These are phyloP conservation scores for Calliscelio sp. DNA, from an alignment of 2,888 invertebrate species.

Conservation along the genomic window DNA sequence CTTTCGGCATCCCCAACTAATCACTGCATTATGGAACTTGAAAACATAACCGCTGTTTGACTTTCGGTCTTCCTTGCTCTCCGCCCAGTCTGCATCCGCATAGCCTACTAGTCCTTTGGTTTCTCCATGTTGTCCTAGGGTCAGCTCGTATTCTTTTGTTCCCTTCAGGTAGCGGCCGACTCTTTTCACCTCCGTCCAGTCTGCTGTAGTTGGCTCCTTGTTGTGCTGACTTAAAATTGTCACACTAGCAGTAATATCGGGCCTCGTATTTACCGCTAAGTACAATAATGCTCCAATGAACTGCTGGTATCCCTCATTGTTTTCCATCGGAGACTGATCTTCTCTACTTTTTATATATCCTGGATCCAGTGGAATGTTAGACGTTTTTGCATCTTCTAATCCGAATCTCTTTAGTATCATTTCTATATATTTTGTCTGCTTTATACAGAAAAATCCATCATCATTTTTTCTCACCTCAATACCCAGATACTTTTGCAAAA, in stretches of 20 bases:
- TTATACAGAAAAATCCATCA: slow-evolving; percentile 57
- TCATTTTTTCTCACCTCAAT: slow-evolving; percentile 42
- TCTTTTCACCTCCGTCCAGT: slow-evolving; percentile 79
- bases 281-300: slow-evolving; percentile 64
- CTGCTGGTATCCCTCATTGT: neutral
- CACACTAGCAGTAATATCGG: slow-evolving; percentile 77
- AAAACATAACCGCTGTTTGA: slow-evolving; percentile 80
- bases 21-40: too few species aligned
- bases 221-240: slow-evolving; percentile 73
- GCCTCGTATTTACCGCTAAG: slow-evolving; percentile 74
- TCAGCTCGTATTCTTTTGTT: slow-evolving; percentile 66
- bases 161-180: slow-evolving; percentile 75
- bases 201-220: slow-evolving; percentile 72
- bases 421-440: slow-evolving; percentile 66
- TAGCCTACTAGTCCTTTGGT: slow-evolving; percentile 66
- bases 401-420: slow-evolving; percentile 56
- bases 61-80: slow-evolving; percentile 76
- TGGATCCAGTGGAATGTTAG: slow-evolving; percentile 47
- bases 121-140: slow-evolving; percentile 50
- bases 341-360: neutral
- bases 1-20: slow-evolving; percentile 78
- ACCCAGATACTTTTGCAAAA: slow-evolving; percentile 52
- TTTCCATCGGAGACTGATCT: neutral
- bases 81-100: slow-evolving; percentile 79
- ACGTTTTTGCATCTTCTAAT: slow-evolving; percentile 61